Percentiles rank a stretch among this genome's conserved stretches.
phyloP scores from a whole-genome alignment of 2,797 vertebrate species.

The Myripristis murdjan region DNA sequence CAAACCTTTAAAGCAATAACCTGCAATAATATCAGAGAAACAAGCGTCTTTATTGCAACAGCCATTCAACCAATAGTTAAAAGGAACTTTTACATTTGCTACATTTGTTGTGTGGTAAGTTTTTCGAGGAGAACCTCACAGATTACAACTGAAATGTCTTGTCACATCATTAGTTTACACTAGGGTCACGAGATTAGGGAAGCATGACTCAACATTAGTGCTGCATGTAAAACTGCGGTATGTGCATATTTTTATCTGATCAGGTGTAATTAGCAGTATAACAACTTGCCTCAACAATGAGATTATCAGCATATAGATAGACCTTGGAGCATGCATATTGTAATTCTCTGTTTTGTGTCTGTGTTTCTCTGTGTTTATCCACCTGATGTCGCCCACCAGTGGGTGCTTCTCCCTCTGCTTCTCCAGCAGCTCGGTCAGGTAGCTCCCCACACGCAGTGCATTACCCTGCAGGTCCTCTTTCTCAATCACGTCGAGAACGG shows the following conservation, averaged over 20 bases:
- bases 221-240: neutral
- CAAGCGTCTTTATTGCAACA: too few species aligned
- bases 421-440: constrained; percentile 88
- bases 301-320: too few species aligned
- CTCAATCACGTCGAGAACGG: constrained; percentile 93
- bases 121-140: too few species aligned
- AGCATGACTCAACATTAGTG: neutral
- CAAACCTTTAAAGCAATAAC: neutral
- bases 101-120: too few species aligned
- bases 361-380: constrained; percentile 3
- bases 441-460: constrained; percentile 89
- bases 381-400: constrained; percentile 96
- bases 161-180: neutral
- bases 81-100: too few species aligned
- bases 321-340: too few species aligned
- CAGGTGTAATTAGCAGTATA: neutral
- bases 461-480: constrained; percentile 94
- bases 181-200: neutral
- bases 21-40: too few species aligned
- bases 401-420: constrained; percentile 91
- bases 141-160: too few species aligned
- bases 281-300: too few species aligned
- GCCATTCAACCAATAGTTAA: too few species aligned
- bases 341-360: neutral
- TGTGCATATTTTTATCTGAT: neutral